Evolutionary conservation across 2,888 invertebrate genomes (phyloP).

Genomic region (Subacronicta megacephala): DNA sequence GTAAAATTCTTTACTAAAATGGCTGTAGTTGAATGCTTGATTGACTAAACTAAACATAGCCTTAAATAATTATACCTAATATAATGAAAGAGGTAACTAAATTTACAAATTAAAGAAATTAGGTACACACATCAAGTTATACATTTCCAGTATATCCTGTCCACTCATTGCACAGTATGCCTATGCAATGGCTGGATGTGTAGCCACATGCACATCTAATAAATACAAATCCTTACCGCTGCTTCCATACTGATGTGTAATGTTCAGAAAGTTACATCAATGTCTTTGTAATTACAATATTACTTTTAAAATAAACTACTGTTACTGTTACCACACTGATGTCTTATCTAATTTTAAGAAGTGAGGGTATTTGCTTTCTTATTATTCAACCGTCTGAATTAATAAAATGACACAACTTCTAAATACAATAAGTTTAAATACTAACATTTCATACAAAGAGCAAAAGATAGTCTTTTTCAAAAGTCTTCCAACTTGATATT

Average conservation of each 20-base stretch:
- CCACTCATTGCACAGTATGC: too few relatives aligned
- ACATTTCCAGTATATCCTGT: too few relatives aligned
- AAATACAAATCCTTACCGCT: too few relatives aligned
- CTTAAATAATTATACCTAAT: too few relatives aligned
- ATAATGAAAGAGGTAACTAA: too few relatives aligned
- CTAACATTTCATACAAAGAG: conserved; percentile 73
- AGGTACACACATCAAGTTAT: too few relatives aligned
- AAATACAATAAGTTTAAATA: conserved; percentile 48
- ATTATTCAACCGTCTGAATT: background rate
- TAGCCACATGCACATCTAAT: too few relatives aligned
- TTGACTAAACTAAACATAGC: too few relatives aligned
- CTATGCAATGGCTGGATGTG: too few relatives aligned
- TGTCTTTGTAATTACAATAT: background rate
- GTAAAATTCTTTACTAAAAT: too few relatives aligned
- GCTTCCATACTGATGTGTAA: background rate
- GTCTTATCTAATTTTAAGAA: background rate
- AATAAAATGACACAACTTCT: conserved; percentile 16
- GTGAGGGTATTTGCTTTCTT: background rate
- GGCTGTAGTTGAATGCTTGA: too few relatives aligned
- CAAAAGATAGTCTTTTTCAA: conserved; percentile 61
- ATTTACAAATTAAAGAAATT: too few relatives aligned
- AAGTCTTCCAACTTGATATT: conserved; percentile 66
- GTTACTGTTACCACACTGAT: background rate
- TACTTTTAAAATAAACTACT: background rate
- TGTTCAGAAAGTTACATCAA: background rate